These are phyloP conservation scores for Scytalopus superciliaris DNA, from an alignment of 2,113 vertebrate genomes.

Conservation along the genomic window DNA sequence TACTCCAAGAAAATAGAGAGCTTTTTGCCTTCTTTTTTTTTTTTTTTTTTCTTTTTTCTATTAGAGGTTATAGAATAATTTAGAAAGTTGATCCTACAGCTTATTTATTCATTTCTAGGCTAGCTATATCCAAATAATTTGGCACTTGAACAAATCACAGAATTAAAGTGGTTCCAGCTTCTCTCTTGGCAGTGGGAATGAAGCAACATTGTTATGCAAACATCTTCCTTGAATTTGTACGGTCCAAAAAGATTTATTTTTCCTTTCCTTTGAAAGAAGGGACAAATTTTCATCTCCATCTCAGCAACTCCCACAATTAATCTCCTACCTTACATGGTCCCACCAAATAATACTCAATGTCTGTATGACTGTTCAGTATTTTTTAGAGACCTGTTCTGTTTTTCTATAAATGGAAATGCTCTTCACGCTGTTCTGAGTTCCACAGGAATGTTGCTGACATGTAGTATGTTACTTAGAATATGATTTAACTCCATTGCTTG, in stretches of 20 bases:
- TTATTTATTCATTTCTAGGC: constrained; percentile 3
- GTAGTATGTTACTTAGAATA: background rate
- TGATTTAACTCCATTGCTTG: background rate
- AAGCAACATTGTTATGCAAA: background rate
- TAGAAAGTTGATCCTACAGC: background rate
- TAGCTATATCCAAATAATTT: background rate
- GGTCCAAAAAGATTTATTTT: background rate
- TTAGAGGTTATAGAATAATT: background rate
- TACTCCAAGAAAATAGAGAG: background rate
- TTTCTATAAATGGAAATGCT: background rate
- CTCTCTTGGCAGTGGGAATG: background rate
- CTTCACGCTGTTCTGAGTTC: background rate
- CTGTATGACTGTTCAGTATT: background rate
- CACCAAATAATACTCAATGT: background rate
- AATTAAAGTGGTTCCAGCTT: constrained; percentile 5
- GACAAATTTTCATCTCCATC: background rate
- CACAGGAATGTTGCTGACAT: background rate
- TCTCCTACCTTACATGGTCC: background rate
- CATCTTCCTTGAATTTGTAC: background rate
- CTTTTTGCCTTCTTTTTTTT: background rate
- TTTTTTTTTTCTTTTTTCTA: background rate
- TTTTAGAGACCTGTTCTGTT: background rate
- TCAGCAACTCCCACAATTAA: background rate
- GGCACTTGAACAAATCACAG: background rate
- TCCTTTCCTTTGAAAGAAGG: background rate